Conservation (phyloP, 2,797 vertebrate genomes). For the Scleropages formosus region DNA sequence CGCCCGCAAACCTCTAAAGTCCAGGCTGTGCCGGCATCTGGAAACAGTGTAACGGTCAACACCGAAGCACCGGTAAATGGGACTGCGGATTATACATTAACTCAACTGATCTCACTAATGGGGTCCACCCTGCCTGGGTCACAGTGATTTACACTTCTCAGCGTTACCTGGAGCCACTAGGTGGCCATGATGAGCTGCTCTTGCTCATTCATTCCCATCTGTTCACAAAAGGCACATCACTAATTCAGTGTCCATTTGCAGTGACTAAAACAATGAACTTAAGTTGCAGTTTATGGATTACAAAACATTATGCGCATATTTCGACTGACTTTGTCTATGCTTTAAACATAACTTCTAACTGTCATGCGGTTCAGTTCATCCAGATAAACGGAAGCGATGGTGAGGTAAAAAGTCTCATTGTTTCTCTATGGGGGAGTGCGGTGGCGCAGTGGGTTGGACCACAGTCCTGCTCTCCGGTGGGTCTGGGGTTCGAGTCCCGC, state of each 20-base stretch:
- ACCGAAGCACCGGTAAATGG: conserved; percentile 61
- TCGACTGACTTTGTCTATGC: background rate
- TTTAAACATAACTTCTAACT: conserved; percentile 18
- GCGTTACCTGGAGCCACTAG: conserved; percentile 1
- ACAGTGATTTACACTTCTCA: background rate
- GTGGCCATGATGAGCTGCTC: background rate
- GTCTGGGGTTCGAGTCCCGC: too few relatives aligned
- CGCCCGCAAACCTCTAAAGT: conserved; percentile 63
- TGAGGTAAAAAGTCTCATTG: conserved; percentile 46
- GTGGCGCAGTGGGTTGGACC: too few relatives aligned
- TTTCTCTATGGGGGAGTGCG: background rate
- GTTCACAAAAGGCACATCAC: conserved; percentile 9
- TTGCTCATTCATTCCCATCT: conserved; percentile 9
- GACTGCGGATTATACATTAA: conserved; percentile 48
- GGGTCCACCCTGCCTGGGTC: conserved; percentile 2
- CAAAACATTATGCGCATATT: background rate
- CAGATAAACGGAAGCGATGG: conserved; percentile 54
- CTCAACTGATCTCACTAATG: conserved; percentile 49
- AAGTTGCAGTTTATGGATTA: background rate
- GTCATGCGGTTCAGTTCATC: conserved; percentile 65
- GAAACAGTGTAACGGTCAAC: conserved; percentile 61
- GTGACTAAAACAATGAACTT: conserved; percentile 11
- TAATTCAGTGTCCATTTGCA: conserved; percentile 40
- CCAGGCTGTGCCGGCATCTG: conserved; percentile 59
- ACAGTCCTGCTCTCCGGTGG: too few relatives aligned